phyloP scores from a whole-genome alignment of 2,797 vertebrate species.

The Anas georgica region DNA sequence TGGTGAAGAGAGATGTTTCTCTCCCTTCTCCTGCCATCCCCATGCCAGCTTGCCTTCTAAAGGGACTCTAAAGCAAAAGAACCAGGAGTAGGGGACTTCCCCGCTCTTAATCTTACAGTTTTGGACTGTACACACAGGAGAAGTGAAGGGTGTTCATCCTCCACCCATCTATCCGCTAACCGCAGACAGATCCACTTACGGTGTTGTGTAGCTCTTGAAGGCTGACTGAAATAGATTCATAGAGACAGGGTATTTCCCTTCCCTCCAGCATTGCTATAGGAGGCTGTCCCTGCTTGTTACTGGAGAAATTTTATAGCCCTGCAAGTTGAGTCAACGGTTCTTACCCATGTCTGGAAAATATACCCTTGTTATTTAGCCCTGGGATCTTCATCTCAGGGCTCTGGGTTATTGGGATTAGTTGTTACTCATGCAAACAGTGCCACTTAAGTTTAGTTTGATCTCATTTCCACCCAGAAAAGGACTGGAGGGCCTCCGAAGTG shows the following conservation, averaged over 20 bases:
- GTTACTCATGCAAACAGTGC: constrained; percentile 9
- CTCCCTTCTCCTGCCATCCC: not conserved
- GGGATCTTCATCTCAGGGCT: not conserved
- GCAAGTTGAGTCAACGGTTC: constrained; percentile 38
- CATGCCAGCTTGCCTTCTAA: not conserved
- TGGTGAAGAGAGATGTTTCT: not conserved
- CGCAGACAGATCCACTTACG: not conserved
- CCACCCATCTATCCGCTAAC: not conserved
- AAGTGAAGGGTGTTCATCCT: not conserved
- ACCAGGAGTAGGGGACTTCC: not conserved
- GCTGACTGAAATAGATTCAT: constrained; percentile 52
- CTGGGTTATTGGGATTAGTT: not conserved
- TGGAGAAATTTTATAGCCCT: constrained; percentile 35
- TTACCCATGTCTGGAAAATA: not conserved
- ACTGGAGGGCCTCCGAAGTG: not conserved
- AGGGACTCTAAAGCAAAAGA: not conserved
- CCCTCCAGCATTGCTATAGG: constrained; percentile 46
- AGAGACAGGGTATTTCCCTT: constrained; percentile 56
- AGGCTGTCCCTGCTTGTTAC: constrained; percentile 56
- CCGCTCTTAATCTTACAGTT: not conserved
- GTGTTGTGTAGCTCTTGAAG: not conserved
- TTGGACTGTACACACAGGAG: not conserved
- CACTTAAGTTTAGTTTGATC: constrained; percentile 19
- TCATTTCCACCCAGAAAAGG: not conserved
- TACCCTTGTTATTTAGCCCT: constrained; percentile 8